Evolutionary conservation across 2,888 invertebrate species (phyloP), one percentile per base, ranked within the genome.

Genomic region (Crocallis elinguaria): DNA sequence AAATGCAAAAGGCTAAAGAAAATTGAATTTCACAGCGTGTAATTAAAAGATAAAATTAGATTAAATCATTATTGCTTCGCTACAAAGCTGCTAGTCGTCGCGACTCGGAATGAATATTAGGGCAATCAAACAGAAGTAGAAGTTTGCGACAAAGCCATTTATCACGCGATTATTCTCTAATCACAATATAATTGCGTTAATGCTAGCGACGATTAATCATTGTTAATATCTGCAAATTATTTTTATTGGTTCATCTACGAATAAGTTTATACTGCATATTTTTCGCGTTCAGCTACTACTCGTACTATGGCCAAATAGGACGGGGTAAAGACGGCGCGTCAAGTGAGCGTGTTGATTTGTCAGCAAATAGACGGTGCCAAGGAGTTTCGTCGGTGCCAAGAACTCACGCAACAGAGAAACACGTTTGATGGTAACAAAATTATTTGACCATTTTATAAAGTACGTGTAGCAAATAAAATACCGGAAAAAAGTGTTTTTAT

Each of bases 141-240:
- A 79, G 72, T 80, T n/a, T 77, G 64, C 66, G 62, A 68, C 65
- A 63, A 62, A 63, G 60, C 75, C 75, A 84, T 86, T 82, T 73
- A 83, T 87, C 82, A 86, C 69, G 73, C 75, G 82, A 84, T 86
- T 84, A 84, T 82, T 79, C 77, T 73, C 74, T 80, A 84, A 86
- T 84, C 85, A 84, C 81, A 80, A 81, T 82, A 85, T 84, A 83
- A 86, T 84, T 82, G 82, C 82, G 73, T 74, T 79, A 83, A 83
- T 79, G 75, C 75, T 65, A 73, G 72, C 74, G 60, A 67, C 76
- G 71, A 84, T 84, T 82, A 76, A 79, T 86, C 84, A 83, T 77
- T 71, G 75, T 77, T 82, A 84, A 82, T 80, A 77, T 75, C 76
- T 69, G 62, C 69, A 82, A 82, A 84, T 86, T 82, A 83, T 83